Evolutionary conservation across 2,797 vertebrate genomes (phyloP).

Genomic region (Meda fulgida): DNA sequence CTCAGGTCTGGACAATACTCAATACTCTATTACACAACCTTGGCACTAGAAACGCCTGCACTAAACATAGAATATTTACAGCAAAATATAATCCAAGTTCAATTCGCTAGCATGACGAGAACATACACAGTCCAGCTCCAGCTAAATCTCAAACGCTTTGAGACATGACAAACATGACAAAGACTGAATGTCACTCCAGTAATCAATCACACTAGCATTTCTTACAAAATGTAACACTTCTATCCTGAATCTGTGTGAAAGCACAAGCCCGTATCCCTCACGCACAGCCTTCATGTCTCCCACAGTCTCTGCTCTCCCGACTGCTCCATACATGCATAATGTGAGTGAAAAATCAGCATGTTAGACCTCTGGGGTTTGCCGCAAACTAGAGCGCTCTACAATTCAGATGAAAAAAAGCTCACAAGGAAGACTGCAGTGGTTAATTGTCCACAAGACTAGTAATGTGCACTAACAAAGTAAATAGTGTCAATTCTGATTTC

Average conservation of each 20-base stretch:
- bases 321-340: conserved; percentile 29
- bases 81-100: neutral
- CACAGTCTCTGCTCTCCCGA: neutral
- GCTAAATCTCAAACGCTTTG: neutral
- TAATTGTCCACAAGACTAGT: no score
- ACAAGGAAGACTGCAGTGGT: neutral
- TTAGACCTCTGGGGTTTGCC: conserved; percentile 28
- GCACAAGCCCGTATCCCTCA: neutral
- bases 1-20: neutral
- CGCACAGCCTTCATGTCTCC: neutral
- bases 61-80: conserved; percentile 18
- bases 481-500: no score
- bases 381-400: conserved; percentile 28
- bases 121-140: neutral
- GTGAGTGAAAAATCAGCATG: conserved; percentile 14
- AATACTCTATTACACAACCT: neutral
- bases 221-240: neutral
- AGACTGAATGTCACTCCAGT: neutral
- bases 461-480: no score
- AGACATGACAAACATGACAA: no score
- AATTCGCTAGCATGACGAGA: neutral
- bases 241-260: neutral
- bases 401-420: conserved; percentile 5
- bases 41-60: neutral
- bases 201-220: neutral